These are phyloP conservation scores for Panonychus citri DNA, from an alignment of 1,140 invertebrate genomes.

Conservation along the genomic window DNA sequence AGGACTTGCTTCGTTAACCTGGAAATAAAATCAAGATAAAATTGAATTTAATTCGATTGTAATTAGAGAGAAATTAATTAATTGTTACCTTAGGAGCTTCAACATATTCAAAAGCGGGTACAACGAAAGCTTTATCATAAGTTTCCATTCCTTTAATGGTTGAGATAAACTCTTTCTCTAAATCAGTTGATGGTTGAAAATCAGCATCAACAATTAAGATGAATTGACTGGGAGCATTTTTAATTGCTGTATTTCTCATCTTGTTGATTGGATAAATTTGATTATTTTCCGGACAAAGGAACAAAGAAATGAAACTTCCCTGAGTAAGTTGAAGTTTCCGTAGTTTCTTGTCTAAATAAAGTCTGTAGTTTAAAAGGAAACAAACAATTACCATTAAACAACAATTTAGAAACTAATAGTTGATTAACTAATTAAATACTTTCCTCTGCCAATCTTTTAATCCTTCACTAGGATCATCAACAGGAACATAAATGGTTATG, in stretches of 20 bases:
- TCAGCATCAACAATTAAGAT: conserved; percentile 17
- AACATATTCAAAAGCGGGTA: conserved; percentile 19
- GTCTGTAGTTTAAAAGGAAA: conserved; percentile 5
- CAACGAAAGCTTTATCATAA: conserved; percentile 14
- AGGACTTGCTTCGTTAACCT: conserved; percentile 14
- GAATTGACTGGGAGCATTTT: conserved; percentile 14
- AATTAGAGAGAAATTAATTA: too few species aligned
- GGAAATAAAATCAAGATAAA: background rate
- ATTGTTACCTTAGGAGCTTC: conserved; percentile 17
- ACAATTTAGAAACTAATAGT: background rate
- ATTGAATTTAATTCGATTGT: background rate
- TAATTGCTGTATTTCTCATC: conserved; percentile 17
- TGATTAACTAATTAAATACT: background rate
- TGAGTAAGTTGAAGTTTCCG: conserved; percentile 11
- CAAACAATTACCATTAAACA: background rate
- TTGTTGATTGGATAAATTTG: conserved; percentile 17
- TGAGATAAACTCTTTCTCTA: conserved; percentile 13
- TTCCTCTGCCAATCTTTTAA: conserved; percentile 15
- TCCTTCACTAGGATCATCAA: conserved; percentile 9
- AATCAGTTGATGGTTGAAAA: conserved; percentile 17
- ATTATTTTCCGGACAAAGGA: conserved; percentile 5
- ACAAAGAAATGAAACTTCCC: conserved; percentile 1
- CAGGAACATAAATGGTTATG: conserved; percentile 15
- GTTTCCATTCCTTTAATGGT: conserved; percentile 3
- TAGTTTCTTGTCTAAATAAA: conserved; percentile 17